Evolutionary conservation across 2,888 invertebrate genomes (phyloP), one percentile per base, ranked within the genome.

Genomic region (Dicyrtoma fusca): DNA sequence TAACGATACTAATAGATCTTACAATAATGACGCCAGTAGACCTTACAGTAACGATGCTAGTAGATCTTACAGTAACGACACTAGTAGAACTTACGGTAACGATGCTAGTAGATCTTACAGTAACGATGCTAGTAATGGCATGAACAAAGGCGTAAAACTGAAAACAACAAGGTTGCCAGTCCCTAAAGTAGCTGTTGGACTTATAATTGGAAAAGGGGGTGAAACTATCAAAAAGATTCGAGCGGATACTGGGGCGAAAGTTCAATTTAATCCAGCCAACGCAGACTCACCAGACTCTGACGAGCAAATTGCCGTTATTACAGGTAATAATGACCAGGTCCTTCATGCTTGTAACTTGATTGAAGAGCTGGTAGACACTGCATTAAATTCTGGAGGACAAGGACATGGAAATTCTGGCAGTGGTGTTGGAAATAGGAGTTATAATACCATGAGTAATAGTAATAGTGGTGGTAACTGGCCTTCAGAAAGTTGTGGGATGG

Each of bases 141-240:
- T 81, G 25, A 80, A 79, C 13, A 79, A 77, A 25, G 80, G 80
- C 8, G 79, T 68, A 42, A 76, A 74, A 21, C 57, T 77, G 19
- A 76, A 76, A 69, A 76, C 76, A 76, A 90, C 88, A 91, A 75
- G 74, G 69, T 80, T 97, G 61, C 88, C 94, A 76, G 97, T 98
- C 63, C 97, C 97, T 3, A 90, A 95, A 82, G 89, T 91, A 68
- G 94, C 95, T 0, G 97, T 98, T 8, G 97, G 97, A 57, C 94
- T 98, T 14, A 96, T 98, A 45, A 97, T 98, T 81, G 97, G 97
- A 14, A 95, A 97, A 84, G 94, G 95, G 4, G 98, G 98, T 13
- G 97, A 97, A 80, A 98, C 95, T 93, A 97, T 98, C 80, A 95
- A 96, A 85, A 94, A 95, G 84, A 94, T 98, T 76, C 96, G 96